Conservation (phyloP, 2,113 vertebrate species). For the Corynorhinus townsendii region DNA sequence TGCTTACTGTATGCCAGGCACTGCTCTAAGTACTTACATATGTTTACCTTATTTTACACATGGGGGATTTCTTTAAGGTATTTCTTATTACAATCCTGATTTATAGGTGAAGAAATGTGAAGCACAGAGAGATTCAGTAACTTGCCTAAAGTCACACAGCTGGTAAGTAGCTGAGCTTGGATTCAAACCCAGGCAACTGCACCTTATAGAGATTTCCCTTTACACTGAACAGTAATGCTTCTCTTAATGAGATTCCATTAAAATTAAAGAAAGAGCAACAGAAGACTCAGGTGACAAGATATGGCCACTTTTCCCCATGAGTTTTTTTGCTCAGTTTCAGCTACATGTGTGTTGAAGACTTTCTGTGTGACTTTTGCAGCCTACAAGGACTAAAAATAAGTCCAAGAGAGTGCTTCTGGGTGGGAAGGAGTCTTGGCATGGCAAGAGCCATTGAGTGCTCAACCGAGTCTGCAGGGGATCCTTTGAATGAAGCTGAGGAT, state of each 20-base stretch:
- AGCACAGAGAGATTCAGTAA: not conserved
- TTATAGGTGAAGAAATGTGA: not conserved
- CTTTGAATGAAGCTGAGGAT: not conserved
- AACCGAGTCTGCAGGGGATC: not conserved
- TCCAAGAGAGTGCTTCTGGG: not conserved
- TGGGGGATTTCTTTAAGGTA: not conserved
- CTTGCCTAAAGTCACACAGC: not conserved
- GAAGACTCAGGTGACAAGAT: not conserved
- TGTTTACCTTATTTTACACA: not conserved
- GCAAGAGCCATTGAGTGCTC: rapidly evolving
- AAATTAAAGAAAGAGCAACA: not conserved
- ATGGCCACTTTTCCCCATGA: not conserved
- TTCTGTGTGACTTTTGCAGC: not conserved
- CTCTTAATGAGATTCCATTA: not conserved
- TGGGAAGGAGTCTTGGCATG: not conserved
- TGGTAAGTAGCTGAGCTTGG: not conserved
- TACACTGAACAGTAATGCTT: not conserved
- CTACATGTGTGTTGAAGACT: not conserved
- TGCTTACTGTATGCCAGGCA: not conserved
- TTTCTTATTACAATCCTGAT: not conserved
- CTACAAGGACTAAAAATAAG: not conserved
- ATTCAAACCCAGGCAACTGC: not conserved
- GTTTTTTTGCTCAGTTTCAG: not conserved
- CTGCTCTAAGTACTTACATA: not conserved
- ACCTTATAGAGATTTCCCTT: not conserved